A percentile compares a stretch with the other conserved stretches of the same genome.
Conservation (phyloP, 2,113 vertebrate species). For the Chlorodrepanis virens region DNA sequence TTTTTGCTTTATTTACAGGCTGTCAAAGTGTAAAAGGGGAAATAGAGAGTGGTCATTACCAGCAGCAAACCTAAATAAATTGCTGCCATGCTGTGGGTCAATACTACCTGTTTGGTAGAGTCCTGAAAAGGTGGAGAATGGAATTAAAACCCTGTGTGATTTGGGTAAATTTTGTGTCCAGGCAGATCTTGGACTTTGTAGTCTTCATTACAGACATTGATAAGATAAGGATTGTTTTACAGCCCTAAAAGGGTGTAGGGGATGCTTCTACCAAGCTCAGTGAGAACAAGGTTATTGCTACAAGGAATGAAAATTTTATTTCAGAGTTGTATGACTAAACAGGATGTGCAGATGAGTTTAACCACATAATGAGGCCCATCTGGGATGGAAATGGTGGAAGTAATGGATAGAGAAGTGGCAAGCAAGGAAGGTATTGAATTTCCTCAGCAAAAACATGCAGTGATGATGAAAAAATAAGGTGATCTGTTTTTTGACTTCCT, state of each 20-base stretch:
- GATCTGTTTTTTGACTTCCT: not conserved
- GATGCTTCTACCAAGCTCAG: not conserved
- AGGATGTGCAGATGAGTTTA: not conserved
- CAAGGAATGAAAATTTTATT: not conserved
- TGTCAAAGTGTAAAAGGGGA: not conserved
- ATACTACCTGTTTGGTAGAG: not conserved
- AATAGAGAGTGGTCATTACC: not conserved
- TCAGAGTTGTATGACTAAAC: not conserved
- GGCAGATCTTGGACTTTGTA: not conserved
- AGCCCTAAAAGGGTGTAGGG: not conserved
- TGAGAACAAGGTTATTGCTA: not conserved
- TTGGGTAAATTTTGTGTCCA: not conserved
- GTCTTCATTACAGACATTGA: not conserved
- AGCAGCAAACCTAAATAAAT: conserved; percentile 32
- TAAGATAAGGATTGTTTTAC: not conserved
- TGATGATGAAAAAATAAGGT: not conserved
- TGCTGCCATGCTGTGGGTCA: not conserved
- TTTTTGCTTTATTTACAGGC: conserved; percentile 1
- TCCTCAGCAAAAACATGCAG: not conserved
- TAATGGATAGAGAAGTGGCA: not conserved
- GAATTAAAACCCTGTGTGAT: not conserved
- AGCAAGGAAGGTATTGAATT: not conserved
- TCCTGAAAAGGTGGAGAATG: not conserved
- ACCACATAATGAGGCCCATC: fast-evolving
- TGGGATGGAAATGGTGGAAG: not conserved